Evolutionary conservation across 2,888 invertebrate genomes (phyloP).

Genomic region (Candidula unifasciata): DNA sequence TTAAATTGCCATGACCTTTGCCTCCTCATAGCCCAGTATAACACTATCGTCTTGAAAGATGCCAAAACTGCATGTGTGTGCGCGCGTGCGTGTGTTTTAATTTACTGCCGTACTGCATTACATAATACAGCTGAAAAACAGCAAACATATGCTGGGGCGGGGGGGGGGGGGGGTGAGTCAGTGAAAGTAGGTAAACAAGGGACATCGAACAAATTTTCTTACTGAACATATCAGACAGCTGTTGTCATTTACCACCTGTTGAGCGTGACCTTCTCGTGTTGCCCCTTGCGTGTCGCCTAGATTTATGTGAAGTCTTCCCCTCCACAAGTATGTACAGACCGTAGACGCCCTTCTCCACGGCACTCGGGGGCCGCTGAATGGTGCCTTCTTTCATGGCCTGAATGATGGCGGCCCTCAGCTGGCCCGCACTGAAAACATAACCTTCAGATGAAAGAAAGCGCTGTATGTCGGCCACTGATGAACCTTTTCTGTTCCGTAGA

Average conservation of each 20-base stretch:
- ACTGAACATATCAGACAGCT: not conserved
- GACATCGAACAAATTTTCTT: not conserved
- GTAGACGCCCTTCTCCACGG: constrained; percentile 34
- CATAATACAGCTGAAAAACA: too few relatives aligned
- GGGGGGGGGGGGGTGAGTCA: too few relatives aligned
- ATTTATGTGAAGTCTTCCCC: not conserved
- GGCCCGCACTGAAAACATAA: not conserved
- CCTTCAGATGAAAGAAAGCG: constrained; percentile 5
- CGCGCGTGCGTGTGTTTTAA: too few relatives aligned
- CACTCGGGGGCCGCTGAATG: constrained; percentile 18
- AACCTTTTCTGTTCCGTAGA: constrained; percentile 24
- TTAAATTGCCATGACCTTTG: too few relatives aligned
- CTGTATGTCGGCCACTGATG: constrained; percentile 28
- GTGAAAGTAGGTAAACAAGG: too few relatives aligned
- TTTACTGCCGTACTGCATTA: too few relatives aligned
- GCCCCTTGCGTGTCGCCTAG: not conserved
- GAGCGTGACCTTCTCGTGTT: not conserved
- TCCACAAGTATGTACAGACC: constrained; percentile 27
- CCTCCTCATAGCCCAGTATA: too few relatives aligned
- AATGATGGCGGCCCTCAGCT: constrained; percentile 29
- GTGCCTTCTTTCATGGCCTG: constrained; percentile 23
- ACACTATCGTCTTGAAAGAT: too few relatives aligned
- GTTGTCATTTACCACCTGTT: not conserved
- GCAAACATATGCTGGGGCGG: too few relatives aligned
- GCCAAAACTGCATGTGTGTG: too few relatives aligned